These are phyloP conservation scores for Molothrus ater DNA, from an alignment of 2,797 vertebrate genomes.

Conservation along the genomic window DNA sequence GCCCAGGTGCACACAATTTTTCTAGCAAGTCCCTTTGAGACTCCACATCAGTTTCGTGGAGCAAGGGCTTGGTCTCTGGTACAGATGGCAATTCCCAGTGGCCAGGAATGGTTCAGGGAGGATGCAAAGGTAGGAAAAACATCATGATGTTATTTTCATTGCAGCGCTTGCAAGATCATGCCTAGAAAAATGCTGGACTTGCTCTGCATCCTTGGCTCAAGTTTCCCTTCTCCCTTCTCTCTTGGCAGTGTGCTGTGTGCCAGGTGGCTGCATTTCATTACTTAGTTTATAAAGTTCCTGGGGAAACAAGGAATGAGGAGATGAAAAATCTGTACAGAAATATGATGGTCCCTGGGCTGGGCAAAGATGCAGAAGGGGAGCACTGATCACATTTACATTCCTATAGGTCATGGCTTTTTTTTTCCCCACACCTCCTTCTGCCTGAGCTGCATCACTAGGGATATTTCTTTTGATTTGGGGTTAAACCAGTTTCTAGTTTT, in stretches of 20 bases:
- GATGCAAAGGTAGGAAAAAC: background rate
- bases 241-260: background rate
- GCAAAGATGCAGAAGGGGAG: background rate
- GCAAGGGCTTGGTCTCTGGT: background rate
- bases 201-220: background rate
- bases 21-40: background rate
- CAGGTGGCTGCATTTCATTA: slow-evolving; percentile 39
- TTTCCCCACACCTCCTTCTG: background rate
- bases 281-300: background rate
- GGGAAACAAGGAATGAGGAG: background rate
- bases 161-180: background rate
- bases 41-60: background rate
- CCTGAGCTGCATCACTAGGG: background rate
- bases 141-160: background rate
- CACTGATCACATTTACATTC: background rate
- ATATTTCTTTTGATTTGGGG: background rate
- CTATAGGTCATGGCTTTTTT: background rate
- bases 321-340: slow-evolving; percentile 2
- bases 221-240: background rate
- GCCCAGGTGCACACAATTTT: background rate
- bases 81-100: background rate
- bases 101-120: background rate
- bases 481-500: background rate
- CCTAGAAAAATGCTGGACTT: background rate
- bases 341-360: background rate